Evolutionary conservation across 2,797 vertebrate genomes (phyloP), one percentile per base, ranked within the genome.

Genomic region (Periparus ater): DNA sequence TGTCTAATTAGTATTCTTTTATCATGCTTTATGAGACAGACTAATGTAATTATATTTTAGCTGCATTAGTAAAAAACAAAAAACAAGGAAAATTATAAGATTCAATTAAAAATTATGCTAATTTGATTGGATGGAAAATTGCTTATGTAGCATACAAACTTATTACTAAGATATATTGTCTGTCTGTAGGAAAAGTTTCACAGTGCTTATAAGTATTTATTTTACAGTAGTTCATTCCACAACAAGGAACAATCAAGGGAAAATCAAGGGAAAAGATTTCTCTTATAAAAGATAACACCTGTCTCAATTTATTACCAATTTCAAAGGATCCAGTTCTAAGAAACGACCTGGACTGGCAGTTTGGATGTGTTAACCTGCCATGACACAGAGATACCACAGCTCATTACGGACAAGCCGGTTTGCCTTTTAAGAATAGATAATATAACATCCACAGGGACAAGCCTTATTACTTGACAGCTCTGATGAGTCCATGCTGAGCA

Each of bases 41-140:
- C 79, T 94, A 90, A 96, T 87, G 72, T 88, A 93, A 96, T 96
- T 97, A 89, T 70, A 82, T 38, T 96, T 95, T 48, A 94, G 71
- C 70, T 19, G 8, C 89, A 94, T 96, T 96, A 94, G 76, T 88
- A 90, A 93, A 95, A 96, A 92, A 44, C 25, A 29, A 76, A n/a
- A 92, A 89, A 76, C 17, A 63, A 45, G 10, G 47, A 92, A 70
- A 62, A 95, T 61, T 3, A 88, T 92, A 96, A 93, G 81, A 96
- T 96, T 97, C 60, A 96, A 96, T 97, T 96, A 96, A 93, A 96
- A 96, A 86, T 90, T 97, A 97, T 97, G 94, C 66, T 95, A 97
- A 97, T 95, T 93, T 96, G 51, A 71, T 91, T 23, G 42, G 58
- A 91, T 89, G 70, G 85, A 89, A 95, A 95, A 94, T 94, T 93